These are phyloP conservation scores for Corythornis vintsioides DNA, from an alignment of 2,113 vertebrate species.

Conservation along the genomic window DNA sequence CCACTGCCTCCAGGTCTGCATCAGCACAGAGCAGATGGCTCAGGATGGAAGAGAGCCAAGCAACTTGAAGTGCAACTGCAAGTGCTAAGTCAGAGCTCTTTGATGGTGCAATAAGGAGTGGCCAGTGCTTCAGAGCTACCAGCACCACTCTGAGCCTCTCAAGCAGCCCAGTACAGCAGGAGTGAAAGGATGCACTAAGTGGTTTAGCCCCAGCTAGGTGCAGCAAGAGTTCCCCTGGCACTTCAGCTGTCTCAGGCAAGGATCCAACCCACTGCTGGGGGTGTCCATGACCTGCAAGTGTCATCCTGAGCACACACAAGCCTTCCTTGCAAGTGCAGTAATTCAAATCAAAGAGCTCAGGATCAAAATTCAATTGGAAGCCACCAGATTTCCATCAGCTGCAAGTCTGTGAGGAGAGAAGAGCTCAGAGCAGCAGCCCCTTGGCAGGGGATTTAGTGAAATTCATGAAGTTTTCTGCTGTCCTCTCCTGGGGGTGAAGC, in stretches of 20 bases:
- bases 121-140: background rate
- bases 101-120: background rate
- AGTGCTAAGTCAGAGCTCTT: background rate
- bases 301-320: background rate
- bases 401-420: background rate
- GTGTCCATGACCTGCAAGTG: background rate
- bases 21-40: background rate
- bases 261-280: background rate
- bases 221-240: background rate
- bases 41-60: background rate
- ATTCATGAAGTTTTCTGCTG: background rate
- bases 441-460: background rate
- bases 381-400: background rate
- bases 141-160: rapidly evolving
- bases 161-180: background rate
- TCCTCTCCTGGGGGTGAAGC: background rate
- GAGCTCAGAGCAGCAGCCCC: background rate
- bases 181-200: background rate
- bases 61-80: background rate
- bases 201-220: background rate
- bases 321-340: background rate
- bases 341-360: background rate
- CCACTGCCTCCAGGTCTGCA: background rate
- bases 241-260: background rate
- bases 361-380: background rate